A percentile compares a stretch with the other conserved stretches of the same genome.
These are phyloP conservation scores for Prunella fulvescens DNA, from an alignment of 2,113 vertebrate genomes.

Conservation along the genomic window DNA sequence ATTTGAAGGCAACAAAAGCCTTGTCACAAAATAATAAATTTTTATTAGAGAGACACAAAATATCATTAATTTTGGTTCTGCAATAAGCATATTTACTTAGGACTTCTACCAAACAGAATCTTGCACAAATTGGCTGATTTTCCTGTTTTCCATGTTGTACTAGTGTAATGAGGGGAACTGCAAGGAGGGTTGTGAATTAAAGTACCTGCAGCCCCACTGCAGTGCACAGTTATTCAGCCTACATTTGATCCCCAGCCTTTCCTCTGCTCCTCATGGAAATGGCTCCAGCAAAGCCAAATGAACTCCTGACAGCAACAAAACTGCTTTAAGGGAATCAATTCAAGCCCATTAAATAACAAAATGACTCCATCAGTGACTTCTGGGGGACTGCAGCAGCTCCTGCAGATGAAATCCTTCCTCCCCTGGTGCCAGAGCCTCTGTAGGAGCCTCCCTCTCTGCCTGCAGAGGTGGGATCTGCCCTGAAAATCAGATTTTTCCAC, in stretches of 20 bases:
- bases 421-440: not conserved
- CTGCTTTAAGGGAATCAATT: slow-evolving; percentile 1
- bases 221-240: not conserved
- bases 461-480: not conserved
- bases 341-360: not conserved
- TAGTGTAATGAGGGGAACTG: not conserved
- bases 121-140: not conserved
- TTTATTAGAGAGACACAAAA: not conserved
- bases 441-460: not conserved
- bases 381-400: not conserved
- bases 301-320: not conserved
- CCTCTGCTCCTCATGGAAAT: not conserved
- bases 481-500: not conserved
- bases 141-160: too few species aligned
- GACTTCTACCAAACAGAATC: not conserved
- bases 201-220: not conserved
- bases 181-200: not conserved
- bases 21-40: not conserved
- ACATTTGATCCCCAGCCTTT: not conserved
- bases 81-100: not conserved
- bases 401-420: not conserved
- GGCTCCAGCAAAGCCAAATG: not conserved
- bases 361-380: not conserved
- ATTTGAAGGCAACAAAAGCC: not conserved
- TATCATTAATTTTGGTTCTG: not conserved